Conservation (phyloP, 2,113 vertebrate genomes). For the Austrofundulus limnaeus region DNA sequence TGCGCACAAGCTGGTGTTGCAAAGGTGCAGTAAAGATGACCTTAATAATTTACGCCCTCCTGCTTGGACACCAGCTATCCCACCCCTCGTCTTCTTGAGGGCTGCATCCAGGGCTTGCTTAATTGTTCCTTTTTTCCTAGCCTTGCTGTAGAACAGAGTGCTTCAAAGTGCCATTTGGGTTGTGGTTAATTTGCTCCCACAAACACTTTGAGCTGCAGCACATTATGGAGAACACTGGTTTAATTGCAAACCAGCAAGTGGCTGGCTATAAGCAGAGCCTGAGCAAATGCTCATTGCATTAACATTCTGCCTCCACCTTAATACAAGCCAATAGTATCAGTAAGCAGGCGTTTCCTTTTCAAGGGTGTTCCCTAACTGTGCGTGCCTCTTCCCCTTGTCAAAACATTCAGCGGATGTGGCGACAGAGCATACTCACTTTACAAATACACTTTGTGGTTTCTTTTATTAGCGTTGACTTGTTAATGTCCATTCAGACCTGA, state of each 20-base stretch:
- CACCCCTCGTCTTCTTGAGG: constrained; percentile 29
- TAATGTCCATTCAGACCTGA: constrained; percentile 37
- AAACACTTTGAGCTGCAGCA: constrained; percentile 2
- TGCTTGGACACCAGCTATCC: constrained; percentile 46
- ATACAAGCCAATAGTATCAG: constrained; percentile 14
- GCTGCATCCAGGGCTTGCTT: constrained; percentile 18
- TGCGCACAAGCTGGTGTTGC: constrained; percentile 31
- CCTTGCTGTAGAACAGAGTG: not conserved
- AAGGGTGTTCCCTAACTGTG: constrained; percentile 59
- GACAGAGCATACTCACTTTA: constrained; percentile 57
- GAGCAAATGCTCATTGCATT: constrained; percentile 30
- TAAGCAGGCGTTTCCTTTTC: constrained; percentile 63
- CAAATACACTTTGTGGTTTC: constrained; percentile 56
- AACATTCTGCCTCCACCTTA: constrained; percentile 30
- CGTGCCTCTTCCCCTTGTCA: constrained; percentile 59
- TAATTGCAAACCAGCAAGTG: constrained; percentile 3
- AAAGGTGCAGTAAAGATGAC: constrained; percentile 37
- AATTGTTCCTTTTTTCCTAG: constrained; percentile 21
- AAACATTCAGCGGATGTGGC: constrained; percentile 70
- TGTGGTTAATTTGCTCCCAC: constrained; percentile 16
- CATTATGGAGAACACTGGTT: not conserved
- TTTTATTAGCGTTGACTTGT: constrained; percentile 33
- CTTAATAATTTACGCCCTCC: constrained; percentile 70
- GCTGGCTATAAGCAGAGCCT: constrained; percentile 5
- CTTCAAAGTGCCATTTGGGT: constrained; percentile 20